A percentile compares a stretch with the other conserved stretches of the same genome.
Evolutionary conservation across 2,797 vertebrate genomes (phyloP).

Genomic region (Pangasius krempfi): DNA sequence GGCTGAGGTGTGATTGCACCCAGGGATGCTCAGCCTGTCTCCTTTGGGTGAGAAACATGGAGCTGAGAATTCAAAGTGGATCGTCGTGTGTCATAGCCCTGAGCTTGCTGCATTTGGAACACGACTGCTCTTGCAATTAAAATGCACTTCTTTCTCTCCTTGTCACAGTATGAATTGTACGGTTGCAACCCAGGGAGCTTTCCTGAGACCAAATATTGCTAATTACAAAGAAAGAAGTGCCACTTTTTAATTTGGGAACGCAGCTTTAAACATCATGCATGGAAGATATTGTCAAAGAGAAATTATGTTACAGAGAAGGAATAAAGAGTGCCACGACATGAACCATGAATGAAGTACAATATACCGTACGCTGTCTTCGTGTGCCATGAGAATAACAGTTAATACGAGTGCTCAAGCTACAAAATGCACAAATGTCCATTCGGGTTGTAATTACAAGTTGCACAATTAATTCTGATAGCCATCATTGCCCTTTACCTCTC

Average conservation of each 20-base stretch:
- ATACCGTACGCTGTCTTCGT: not conserved
- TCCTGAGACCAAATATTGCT: constrained; percentile 43
- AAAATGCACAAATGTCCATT: not conserved
- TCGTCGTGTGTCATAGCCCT: constrained; percentile 60
- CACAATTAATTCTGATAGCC: not conserved
- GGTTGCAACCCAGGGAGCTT: constrained; percentile 46
- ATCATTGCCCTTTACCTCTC: not conserved
- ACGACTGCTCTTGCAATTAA: constrained; percentile 61
- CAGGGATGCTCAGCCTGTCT: constrained; percentile 69
- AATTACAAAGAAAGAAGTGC: constrained; percentile 39
- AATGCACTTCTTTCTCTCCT: constrained; percentile 57
- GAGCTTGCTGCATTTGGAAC: constrained; percentile 62
- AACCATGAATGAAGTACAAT: not conserved
- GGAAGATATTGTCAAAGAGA: not conserved
- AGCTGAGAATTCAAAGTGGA: constrained; percentile 65
- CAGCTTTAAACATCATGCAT: not conserved
- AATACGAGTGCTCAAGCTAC: not conserved
- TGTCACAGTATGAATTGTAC: constrained; percentile 58
- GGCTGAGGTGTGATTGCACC: constrained; percentile 73
- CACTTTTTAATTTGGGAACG: constrained; percentile 6
- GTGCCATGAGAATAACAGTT: not conserved
- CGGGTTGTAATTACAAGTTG: not conserved
- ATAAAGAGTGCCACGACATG: not conserved
- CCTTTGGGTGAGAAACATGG: constrained; percentile 71
- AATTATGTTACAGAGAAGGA: not conserved